phyloP scores from a whole-genome alignment of 2,113 vertebrate species.

The Stigmatopora argus region DNA sequence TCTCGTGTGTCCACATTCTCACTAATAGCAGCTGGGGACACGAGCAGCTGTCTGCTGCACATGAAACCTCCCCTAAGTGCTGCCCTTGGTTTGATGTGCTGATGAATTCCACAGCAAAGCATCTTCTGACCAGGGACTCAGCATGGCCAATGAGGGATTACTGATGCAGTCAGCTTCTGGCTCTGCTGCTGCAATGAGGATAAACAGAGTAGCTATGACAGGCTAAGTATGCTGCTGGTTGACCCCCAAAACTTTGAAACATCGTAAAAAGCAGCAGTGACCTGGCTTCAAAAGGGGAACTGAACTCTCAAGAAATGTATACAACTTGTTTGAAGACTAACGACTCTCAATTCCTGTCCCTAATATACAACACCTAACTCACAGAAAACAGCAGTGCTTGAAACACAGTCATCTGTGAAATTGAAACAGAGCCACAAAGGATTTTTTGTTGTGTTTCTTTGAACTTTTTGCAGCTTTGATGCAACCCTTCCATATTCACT shows the following conservation, averaged over 20 bases:
- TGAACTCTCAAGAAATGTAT: background rate
- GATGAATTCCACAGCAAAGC: slow-evolving; percentile 51
- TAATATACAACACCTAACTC: background rate
- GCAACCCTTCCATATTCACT: background rate
- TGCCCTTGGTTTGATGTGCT: slow-evolving; percentile 45
- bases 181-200: slow-evolving; percentile 7
- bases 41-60: slow-evolving; percentile 42
- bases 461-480: background rate
- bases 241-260: slow-evolving; percentile 19
- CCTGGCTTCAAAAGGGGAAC: background rate
- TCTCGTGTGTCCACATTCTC: slow-evolving; percentile 9
- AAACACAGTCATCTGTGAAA: background rate
- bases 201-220: slow-evolving; percentile 20
- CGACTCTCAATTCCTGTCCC: background rate
- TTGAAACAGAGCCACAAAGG: background rate
- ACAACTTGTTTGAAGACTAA: background rate
- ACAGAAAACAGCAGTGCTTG: background rate
- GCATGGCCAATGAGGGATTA: slow-evolving; percentile 39
- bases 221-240: slow-evolving; percentile 18
- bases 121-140: slow-evolving; percentile 31
- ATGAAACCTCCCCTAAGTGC: slow-evolving; percentile 41
- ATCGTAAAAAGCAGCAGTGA: background rate
- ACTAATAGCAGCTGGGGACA: slow-evolving; percentile 33
- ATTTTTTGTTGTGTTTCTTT: background rate
- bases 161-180: slow-evolving; percentile 37